Evolutionary conservation across 2,888 invertebrate genomes (phyloP), one percentile per base, ranked within the genome.

Genomic region (Pristionchus fissidentatus): DNA sequence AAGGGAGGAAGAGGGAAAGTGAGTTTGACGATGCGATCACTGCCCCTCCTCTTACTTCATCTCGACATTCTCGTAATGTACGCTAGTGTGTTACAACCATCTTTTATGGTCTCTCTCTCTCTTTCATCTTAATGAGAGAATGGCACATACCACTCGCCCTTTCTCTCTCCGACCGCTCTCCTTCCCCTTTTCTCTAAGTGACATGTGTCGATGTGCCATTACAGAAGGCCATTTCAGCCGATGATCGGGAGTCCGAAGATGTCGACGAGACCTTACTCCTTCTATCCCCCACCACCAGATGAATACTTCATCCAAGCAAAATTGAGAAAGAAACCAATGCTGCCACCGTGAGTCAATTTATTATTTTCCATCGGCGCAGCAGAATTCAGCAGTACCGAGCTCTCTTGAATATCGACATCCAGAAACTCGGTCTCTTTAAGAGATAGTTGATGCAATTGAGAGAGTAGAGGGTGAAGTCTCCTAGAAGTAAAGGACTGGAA

Each of bases 241-340:
- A 79, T 79, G 79, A 52, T 79, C n/a, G 57, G 55, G 26, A 79
- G 79, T 79, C 79, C 79, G 57, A 79, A 79, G 79, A 79, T 79
- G 79, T 41, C 38, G 8, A 32, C 62, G 4, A 7, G 80, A 19
- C 80, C 80, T n/a, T 81, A 81, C 62, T 70, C 83, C 43, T 83
- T 57, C 83, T 83, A 83, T 41, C 73, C 83, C 3, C 83, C 83
- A 32, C 83, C 83, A 19, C 70, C 83, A 1, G 83, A 83, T 32
- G 83, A 83, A 41, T 83, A 73, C 83, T 83, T 70, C 83, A 83
- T 83, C n/a, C 83, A 83, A 41, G 83, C 83, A 7, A 66, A 83
- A 22, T 38, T 83, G 29, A 70, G 83, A 38, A 83, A 83, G 70
- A 83, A 83, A 73, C 49, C 70, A 13, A 49, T 73, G 52, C 35